Evolutionary conservation across 2,888 invertebrate genomes (phyloP).

Genomic region (Melieria picta): DNA sequence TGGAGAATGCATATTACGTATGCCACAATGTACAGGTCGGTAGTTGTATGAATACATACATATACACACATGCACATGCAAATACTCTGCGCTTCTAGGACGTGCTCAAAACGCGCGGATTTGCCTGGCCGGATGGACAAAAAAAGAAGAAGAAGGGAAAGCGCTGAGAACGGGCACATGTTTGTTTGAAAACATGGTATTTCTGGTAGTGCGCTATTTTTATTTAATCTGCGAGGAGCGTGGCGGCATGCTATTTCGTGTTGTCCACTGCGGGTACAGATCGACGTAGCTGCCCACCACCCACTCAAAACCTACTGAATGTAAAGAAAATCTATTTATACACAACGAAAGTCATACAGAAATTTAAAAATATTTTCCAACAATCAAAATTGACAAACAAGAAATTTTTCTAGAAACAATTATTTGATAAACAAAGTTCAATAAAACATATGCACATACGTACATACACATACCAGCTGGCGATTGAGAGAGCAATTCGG

Average conservation of each 20-base stretch:
- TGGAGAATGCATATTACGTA: slow-evolving; percentile 93
- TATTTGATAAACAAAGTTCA: slow-evolving; percentile 17
- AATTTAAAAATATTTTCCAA: background rate
- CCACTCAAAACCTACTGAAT: slow-evolving; percentile 24
- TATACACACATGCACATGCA: background rate
- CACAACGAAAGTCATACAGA: slow-evolving; percentile 17
- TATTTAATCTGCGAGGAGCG: no score
- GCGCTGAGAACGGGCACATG: slow-evolving; percentile 46
- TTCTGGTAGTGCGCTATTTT: background rate
- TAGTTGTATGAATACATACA: background rate
- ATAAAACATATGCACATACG: background rate
- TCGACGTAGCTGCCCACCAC: slow-evolving; percentile 7
- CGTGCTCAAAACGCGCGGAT: slow-evolving; percentile 84
- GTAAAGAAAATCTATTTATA: slow-evolving; percentile 35
- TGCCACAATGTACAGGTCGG: slow-evolving; percentile 89
- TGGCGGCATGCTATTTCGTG: no score
- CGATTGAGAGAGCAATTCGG: no score
- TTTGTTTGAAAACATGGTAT: background rate
- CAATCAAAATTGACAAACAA: slow-evolving; percentile 24
- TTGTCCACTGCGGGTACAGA: background rate
- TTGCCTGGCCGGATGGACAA: slow-evolving; percentile 87
- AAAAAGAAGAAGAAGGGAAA: slow-evolving; percentile 89
- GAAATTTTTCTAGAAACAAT: slow-evolving; percentile 41
- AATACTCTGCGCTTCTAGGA: slow-evolving; percentile 69
- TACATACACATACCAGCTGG: background rate